A percentile compares a stretch with the other conserved stretches of the same genome.
phyloP scores from a whole-genome alignment of 1,140 invertebrate species.

The Scaptomyza graminum region DNA sequence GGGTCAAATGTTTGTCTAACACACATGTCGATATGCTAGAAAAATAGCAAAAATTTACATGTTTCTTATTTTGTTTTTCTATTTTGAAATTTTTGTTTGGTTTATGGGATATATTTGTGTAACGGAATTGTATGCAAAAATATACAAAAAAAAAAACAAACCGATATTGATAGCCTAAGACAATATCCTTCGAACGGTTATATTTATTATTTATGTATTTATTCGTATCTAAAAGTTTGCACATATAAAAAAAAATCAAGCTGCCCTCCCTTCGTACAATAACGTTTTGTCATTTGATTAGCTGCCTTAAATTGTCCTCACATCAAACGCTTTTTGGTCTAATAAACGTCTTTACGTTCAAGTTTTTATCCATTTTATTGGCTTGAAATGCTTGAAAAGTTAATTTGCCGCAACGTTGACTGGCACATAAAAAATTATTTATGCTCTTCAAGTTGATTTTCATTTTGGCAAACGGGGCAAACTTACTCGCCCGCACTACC shows the following conservation, averaged over 20 bases:
- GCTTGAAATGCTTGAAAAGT: conserved; percentile 30
- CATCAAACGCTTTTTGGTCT: conserved; percentile 48
- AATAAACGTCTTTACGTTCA: conserved; percentile 23
- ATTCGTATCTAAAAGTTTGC: no score
- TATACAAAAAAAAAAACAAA: no score
- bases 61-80: not conserved
- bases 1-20: not conserved
- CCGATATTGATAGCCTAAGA: no score
- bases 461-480: conserved; percentile 18
- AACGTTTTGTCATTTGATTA: conserved; percentile 18
- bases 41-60: not conserved
- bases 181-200: no score
- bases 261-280: no score
- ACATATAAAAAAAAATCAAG: no score
- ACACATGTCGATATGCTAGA: not conserved
- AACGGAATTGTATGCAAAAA: no score
- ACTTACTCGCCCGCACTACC: no score
- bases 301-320: conserved; percentile 26
- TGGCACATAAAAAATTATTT: conserved; percentile 53
- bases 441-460: conserved; percentile 40
- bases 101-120: not conserved
- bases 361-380: conserved; percentile 30
- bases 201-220: no score
- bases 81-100: not conserved
- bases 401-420: conserved; percentile 52